Conservation (phyloP, 2,113 vertebrate species). For the Orycteropus afer region DNA sequence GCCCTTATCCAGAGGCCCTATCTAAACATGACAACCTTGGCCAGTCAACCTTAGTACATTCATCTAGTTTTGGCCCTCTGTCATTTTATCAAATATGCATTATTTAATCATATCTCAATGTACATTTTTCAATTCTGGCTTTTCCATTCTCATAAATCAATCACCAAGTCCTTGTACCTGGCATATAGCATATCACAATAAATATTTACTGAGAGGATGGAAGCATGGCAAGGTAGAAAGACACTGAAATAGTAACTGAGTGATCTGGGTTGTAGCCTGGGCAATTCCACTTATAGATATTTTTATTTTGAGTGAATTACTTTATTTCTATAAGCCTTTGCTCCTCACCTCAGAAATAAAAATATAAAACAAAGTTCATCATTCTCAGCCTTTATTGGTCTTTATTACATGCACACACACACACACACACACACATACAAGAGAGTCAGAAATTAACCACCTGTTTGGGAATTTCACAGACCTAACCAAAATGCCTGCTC, state of each 20-base stretch:
- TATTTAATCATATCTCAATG: not conserved
- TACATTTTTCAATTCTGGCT: not conserved
- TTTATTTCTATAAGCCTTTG: not conserved
- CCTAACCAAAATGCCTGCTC: not conserved
- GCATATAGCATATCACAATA: not conserved
- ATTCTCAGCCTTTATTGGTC: not conserved
- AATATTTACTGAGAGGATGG: not conserved
- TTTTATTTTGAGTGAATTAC: not conserved
- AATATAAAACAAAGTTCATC: not conserved
- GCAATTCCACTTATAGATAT: not conserved
- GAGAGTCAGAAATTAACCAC: not conserved
- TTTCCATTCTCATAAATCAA: not conserved
- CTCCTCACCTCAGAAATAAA: slow-evolving; percentile 3
- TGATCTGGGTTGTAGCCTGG: not conserved
- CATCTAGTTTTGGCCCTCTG: not conserved
- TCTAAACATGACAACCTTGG: not conserved
- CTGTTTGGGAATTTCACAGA: not conserved
- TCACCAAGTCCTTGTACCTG: not conserved
- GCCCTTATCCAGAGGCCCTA: not conserved
- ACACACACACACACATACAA: too few species aligned
- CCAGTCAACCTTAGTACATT: not conserved
- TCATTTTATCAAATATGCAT: not conserved
- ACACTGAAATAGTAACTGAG: not conserved
- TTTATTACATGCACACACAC: not conserved
- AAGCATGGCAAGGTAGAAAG: not conserved